phyloP scores from a whole-genome alignment of 2,888 invertebrate species.

The Schizaphis graminum region DNA sequence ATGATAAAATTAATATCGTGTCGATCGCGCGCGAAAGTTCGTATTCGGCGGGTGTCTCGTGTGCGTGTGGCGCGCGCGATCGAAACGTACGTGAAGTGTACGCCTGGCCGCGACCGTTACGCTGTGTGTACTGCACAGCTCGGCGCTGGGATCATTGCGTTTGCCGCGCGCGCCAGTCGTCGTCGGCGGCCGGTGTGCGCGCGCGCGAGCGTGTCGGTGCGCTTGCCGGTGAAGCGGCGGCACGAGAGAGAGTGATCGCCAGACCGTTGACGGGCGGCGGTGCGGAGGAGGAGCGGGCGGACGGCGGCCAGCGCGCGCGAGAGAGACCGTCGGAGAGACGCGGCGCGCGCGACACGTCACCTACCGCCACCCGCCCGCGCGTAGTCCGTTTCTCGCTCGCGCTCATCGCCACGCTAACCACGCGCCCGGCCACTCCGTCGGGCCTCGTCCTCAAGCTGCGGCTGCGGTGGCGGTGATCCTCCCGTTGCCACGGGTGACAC shows the following conservation, averaged over 20 bases:
- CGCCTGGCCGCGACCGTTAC: constrained; percentile 63
- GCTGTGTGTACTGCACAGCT: constrained; percentile 57
- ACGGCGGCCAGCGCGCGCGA: not conserved
- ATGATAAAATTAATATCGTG: not conserved
- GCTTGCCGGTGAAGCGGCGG: not conserved
- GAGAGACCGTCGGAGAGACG: constrained; percentile 32
- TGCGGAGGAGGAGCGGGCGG: too few species aligned
- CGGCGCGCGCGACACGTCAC: constrained; percentile 52
- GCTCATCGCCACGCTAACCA: constrained; percentile 51
- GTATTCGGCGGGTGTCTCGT: not conserved
- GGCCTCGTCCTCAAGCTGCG: constrained; percentile 67
- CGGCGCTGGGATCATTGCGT: constrained; percentile 51
- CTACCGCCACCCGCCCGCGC: constrained; percentile 48
- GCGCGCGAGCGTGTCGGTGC: not conserved
- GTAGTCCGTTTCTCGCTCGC: not conserved
- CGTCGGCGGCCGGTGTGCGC: constrained; percentile 64
- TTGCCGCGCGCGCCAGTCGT: constrained; percentile 46
- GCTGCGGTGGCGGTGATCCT: constrained; percentile 31
- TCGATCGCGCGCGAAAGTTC: not conserved
- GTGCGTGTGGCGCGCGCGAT: constrained; percentile 41
- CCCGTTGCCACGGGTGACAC: constrained; percentile 64
- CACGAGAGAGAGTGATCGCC: constrained; percentile 11
- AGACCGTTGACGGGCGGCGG: not conserved
- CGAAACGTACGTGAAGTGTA: constrained; percentile 35
- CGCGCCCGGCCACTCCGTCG: constrained; percentile 55